Conservation (phyloP, 2,888 invertebrate genomes). For the Polymixis flavicincta region DNA sequence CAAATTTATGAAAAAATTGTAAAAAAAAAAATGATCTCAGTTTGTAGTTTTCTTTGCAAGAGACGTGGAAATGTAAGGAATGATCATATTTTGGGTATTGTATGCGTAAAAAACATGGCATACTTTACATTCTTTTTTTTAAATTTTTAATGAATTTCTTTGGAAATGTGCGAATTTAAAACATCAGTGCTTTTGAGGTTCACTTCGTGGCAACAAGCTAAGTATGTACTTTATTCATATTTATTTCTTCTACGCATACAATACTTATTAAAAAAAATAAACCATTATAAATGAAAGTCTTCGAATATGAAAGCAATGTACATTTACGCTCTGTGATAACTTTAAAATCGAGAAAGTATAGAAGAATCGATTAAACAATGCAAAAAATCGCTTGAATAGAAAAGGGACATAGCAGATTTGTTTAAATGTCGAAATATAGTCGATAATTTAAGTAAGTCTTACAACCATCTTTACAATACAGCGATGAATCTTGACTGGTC, state of each 20-base stretch:
- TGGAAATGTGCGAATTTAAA: conserved; percentile 22
- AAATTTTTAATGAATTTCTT: not conserved
- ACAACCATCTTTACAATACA: not conserved
- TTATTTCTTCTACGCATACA: conserved; percentile 42
- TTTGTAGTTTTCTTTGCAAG: conserved; percentile 58
- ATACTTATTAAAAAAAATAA: conserved; percentile 6
- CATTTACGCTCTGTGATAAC: conserved; percentile 55
- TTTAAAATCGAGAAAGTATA: conserved; percentile 36
- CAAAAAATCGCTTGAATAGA: conserved; percentile 10
- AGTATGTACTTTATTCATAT: conserved; percentile 47
- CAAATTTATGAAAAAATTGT: conserved; percentile 78
- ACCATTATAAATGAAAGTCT: conserved; percentile 5
- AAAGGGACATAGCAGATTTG: not conserved
- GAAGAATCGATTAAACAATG: conserved; percentile 20
- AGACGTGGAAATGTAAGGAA: conserved; percentile 26
- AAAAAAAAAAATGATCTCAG: conserved; percentile 86
- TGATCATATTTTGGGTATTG: conserved; percentile 37
- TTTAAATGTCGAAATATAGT: not conserved
- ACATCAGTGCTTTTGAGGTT: conserved; percentile 45
- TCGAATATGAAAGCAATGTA: conserved; percentile 47
- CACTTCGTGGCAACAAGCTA: conserved; percentile 37
- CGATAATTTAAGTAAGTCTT: no score
- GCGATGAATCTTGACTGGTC: not conserved
- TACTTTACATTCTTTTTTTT: not conserved
- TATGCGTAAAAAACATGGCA: conserved; percentile 38